A percentile compares a stretch with the other conserved stretches of the same genome.
These are phyloP conservation scores for Pachycephala philippinensis DNA, from an alignment of 2,113 vertebrate species.

Conservation along the genomic window DNA sequence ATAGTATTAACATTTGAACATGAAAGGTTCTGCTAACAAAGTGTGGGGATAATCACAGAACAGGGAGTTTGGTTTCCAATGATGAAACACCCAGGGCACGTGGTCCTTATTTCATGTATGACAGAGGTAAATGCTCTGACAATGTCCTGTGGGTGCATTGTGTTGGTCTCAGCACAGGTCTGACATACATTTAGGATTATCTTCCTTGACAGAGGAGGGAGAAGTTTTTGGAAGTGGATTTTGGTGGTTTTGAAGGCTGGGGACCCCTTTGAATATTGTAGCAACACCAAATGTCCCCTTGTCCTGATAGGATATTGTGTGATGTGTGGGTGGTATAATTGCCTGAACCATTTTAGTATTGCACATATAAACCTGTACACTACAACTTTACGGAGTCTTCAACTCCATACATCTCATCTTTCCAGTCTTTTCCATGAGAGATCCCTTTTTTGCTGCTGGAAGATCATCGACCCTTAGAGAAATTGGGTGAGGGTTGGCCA, in stretches of 20 bases:
- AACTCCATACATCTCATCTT: background rate
- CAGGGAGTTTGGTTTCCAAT: rapidly evolving
- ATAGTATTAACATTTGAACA: background rate
- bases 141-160: background rate
- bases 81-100: background rate
- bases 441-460: background rate
- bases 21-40: background rate
- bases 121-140: background rate
- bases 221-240: background rate
- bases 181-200: background rate
- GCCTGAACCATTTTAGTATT: background rate
- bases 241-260: background rate
- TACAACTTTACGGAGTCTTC: background rate
- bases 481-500: background rate
- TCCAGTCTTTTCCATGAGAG: background rate
- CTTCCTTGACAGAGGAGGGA: background rate
- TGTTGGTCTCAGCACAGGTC: background rate
- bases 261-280: background rate
- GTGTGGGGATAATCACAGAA: background rate
- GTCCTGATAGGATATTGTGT: background rate
- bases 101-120: background rate
- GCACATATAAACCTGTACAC: background rate
- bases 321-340: background rate
- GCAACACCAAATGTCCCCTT: background rate
- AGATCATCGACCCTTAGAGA: background rate